Percentiles rank a stretch among this genome's conserved stretches.
Evolutionary conservation across 2,888 invertebrate genomes (phyloP).

Genomic region (Gerris lacustris): DNA sequence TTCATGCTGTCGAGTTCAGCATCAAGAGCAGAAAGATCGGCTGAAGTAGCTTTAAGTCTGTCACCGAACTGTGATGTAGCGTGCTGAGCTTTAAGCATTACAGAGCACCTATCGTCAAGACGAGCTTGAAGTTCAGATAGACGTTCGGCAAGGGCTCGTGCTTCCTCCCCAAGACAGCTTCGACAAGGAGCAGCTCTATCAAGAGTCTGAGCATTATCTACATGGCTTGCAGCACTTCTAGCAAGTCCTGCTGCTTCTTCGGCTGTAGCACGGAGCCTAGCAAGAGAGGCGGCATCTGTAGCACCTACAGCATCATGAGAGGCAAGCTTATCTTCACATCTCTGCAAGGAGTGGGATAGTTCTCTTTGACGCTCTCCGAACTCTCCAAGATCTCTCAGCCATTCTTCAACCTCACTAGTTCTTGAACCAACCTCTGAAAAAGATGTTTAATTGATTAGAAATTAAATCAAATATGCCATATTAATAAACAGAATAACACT

Average conservation of each 20-base stretch:
- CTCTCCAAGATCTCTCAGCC: constrained; percentile 66
- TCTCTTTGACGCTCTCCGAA: constrained; percentile 74
- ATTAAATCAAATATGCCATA: constrained; percentile 6
- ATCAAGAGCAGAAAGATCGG: constrained; percentile 67
- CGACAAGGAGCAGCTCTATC: constrained; percentile 70
- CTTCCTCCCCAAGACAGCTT: constrained; percentile 62
- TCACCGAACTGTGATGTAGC: constrained; percentile 79
- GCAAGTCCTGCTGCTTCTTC: constrained; percentile 63
- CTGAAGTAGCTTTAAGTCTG: constrained; percentile 63
- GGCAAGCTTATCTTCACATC: constrained; percentile 75
- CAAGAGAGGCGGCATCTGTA: constrained; percentile 11
- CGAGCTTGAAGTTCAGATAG: constrained; percentile 61
- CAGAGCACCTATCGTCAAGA: constrained; percentile 63
- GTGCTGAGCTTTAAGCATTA: constrained; percentile 72
- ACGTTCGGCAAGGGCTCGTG: constrained; percentile 61
- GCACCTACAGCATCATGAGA: constrained; percentile 53
- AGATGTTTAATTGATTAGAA: background rate
- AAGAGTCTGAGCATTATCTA: constrained; percentile 39
- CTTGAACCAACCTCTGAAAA: constrained; percentile 53
- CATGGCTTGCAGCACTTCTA: constrained; percentile 59
- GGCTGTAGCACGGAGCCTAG: constrained; percentile 34
- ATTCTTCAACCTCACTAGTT: constrained; percentile 70
- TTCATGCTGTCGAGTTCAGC: constrained; percentile 72
- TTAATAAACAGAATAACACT: constrained; percentile 10
- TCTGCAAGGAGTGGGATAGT: constrained; percentile 68